A percentile compares a stretch with the other conserved stretches of the same genome.
phyloP scores from a whole-genome alignment of 2,113 vertebrate species.

The Chionodraco myersi region DNA sequence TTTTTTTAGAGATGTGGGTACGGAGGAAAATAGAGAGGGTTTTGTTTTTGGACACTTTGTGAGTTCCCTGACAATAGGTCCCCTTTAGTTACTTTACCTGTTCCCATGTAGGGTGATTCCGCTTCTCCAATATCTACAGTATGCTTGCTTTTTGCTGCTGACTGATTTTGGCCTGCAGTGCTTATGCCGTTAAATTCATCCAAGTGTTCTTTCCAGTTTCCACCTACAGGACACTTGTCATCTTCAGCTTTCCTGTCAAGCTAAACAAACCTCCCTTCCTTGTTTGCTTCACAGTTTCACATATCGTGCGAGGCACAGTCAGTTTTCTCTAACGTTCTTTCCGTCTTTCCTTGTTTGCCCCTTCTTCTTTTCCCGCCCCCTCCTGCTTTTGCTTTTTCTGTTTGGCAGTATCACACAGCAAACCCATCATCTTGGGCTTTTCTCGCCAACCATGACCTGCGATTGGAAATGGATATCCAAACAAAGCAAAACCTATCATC shows the following conservation, averaged over 20 bases:
- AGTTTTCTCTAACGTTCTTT: constrained; percentile 15
- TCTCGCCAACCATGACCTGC: constrained; percentile 60
- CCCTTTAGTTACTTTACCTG: background rate
- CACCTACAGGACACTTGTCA: constrained; percentile 5
- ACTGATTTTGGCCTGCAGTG: background rate
- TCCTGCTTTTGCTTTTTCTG: constrained; percentile 12
- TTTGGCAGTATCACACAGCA: constrained; percentile 52
- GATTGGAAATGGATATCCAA: constrained; percentile 75
- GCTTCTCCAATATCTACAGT: background rate
- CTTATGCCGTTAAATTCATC: constrained; percentile 12
- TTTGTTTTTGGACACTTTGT: too few relatives aligned
- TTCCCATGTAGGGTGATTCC: background rate
- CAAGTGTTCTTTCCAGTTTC: constrained; percentile 18
- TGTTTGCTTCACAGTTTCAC: constrained; percentile 10
- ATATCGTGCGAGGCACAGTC: constrained; percentile 14
- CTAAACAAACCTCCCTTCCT: constrained; percentile 3
- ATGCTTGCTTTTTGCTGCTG: background rate
- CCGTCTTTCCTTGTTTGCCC: constrained; percentile 1
- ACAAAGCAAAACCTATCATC: constrained; percentile 75
- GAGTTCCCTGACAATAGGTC: too few relatives aligned
- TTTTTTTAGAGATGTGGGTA: too few relatives aligned
- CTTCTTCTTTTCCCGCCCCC: constrained; percentile 8
- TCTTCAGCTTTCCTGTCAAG: constrained; percentile 17
- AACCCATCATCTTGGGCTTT: constrained; percentile 58
- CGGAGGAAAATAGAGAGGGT: too few relatives aligned